Conservation (phyloP, 2,113 vertebrate species). For the Climacteris rufus region DNA sequence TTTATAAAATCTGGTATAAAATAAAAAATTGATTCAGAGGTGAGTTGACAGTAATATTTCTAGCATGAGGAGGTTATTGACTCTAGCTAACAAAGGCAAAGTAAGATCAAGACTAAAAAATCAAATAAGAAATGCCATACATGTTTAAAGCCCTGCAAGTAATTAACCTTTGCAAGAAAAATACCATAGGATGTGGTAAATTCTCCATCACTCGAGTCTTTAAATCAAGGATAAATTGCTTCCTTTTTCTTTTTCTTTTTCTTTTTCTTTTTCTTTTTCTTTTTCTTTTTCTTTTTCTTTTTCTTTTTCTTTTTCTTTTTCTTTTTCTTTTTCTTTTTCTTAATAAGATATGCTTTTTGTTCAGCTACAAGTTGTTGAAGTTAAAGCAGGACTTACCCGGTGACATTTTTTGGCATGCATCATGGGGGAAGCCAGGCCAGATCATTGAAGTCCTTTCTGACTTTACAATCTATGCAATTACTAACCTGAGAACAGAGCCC, state of each 20-base stretch:
- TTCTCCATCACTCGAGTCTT: not conserved
- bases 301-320: too few relatives aligned
- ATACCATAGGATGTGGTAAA: not conserved
- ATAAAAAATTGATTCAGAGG: not conserved
- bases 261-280: too few relatives aligned
- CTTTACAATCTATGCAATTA: not conserved
- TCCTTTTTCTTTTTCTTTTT: not conserved
- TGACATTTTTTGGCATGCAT: not conserved
- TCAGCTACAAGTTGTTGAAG: not conserved
- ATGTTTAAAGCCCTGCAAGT: not conserved
- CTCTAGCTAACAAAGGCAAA: not conserved
- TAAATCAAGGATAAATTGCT: not conserved
- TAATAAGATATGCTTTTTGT: not conserved
- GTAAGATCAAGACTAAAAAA: not conserved
- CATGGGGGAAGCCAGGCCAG: not conserved
- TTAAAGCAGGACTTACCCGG: not conserved
- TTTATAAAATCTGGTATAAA: not conserved
- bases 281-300: too few relatives aligned
- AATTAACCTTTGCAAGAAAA: not conserved
- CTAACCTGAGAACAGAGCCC: not conserved
- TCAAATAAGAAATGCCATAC: not conserved
- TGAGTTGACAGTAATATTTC: not conserved
- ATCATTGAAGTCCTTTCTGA: not conserved
- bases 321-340: too few relatives aligned
- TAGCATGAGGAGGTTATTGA: not conserved